Conservation (phyloP, 1,140 invertebrate genomes). For the Triops longicaudatus region DNA sequence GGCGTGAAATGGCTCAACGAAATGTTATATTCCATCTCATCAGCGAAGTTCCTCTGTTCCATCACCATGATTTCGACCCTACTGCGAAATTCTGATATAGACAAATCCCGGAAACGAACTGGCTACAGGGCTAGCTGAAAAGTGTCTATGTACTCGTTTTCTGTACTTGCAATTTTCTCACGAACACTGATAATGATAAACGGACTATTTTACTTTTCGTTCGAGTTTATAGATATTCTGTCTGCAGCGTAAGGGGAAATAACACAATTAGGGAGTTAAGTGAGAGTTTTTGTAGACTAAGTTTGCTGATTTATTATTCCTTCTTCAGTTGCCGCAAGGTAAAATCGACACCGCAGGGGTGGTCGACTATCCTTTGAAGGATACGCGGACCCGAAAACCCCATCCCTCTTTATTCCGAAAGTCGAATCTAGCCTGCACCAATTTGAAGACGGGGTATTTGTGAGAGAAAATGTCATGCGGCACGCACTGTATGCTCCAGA, state of each 20-base stretch:
- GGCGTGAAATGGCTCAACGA: constrained; percentile 1
- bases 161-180: background rate
- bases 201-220: background rate
- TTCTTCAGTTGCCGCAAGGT: background rate
- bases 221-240: background rate
- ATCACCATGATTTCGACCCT: background rate
- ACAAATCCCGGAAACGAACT: background rate
- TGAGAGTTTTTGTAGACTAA: background rate
- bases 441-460: no score
- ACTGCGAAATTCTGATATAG: background rate
- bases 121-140: background rate
- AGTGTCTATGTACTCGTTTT: background rate
- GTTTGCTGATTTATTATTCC: background rate
- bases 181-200: background rate
- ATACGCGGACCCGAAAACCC: no score
- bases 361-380: background rate
- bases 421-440: no score
- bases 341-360: background rate
- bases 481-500: no score
- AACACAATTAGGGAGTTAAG: background rate
- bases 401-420: no score
- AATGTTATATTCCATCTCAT: background rate
- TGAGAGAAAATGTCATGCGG: no score
- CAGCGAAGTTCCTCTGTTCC: background rate
- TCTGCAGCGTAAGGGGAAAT: background rate